Base-by-base conservation (phyloP, 2,888 invertebrate species). In the Gastrophysa polygoni region DNA sequence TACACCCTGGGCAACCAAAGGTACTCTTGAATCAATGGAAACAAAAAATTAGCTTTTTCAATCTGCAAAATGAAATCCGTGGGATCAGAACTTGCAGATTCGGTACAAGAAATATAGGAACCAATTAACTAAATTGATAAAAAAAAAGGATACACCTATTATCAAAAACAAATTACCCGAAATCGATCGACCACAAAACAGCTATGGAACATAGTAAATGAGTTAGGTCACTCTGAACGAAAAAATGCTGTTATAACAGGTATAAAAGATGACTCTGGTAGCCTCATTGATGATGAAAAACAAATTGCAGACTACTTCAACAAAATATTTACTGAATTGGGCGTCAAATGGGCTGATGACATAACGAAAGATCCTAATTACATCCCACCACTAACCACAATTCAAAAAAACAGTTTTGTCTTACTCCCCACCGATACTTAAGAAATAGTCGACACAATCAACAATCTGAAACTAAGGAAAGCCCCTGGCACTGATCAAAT, bases 181-280 rank as follows among this genome's bases (percentile, higher is more conserved):
- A 44, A 44, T 44, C 44, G 16, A 44, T 44, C 44, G 8, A 44
- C n/a, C 44, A 44, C 44, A n/a, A 44, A 17, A 44, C 44, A 44
- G 16, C 16, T 44, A 44, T 44, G 44, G n/a, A n/a, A n/a, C n/a
- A n/a, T n/a, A n/a, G n/a, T n/a, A n/a, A n/a, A n/a, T n/a, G n/a
- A n/a, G n/a, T n/a, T 44, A 16, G 10, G 44, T 44, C 2, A 44
- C 5, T 44, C 44, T 44, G n/a, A 18, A 44, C 44, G 11, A 44
- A 18, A 44, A 44, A 16, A 44, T n/a, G n/a, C 44, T 16, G 16
- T n/a, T 16, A 44, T 44, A 44, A 44, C 5, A 14, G 8, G 16
- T 10, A 10, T 16, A 44, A n/a, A 44, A n/a, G 44, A 44, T 18
- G 7, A 44, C 16, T 17, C 18, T 44, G 44, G 44, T n/a, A 44